A percentile compares a stretch with the other conserved stretches of the same genome.
These are phyloP conservation scores for Cygnus buccinator DNA, from an alignment of 2,113 vertebrate genomes.

Conservation along the genomic window DNA sequence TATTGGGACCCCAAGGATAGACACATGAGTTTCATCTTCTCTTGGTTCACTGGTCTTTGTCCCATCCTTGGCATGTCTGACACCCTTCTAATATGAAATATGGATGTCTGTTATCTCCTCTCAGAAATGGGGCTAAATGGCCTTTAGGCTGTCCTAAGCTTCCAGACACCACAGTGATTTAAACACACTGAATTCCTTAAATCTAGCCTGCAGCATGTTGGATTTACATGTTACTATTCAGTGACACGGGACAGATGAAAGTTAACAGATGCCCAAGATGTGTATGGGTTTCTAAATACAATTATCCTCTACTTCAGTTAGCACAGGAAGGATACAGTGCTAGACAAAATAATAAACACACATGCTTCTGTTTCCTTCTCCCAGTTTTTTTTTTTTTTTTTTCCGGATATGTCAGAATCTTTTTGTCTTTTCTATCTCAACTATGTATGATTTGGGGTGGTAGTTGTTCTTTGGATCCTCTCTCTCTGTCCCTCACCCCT, in stretches of 20 bases:
- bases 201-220: not conserved
- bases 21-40: not conserved
- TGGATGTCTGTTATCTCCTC: not conserved
- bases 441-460: not conserved
- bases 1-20: not conserved
- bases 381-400: rapidly evolving
- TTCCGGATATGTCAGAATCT: not conserved
- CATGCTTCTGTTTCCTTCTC: not conserved
- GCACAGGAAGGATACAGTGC: slow-evolving; percentile 33
- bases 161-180: slow-evolving; percentile 33
- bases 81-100: not conserved
- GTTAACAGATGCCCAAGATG: slow-evolving; percentile 42
- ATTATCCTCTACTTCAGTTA: not conserved
- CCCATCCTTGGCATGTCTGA: not conserved
- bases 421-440: not conserved
- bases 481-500: not conserved
- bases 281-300: slow-evolving; percentile 18
- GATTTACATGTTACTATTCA: not conserved
- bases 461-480: not conserved
- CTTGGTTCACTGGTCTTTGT: not conserved
- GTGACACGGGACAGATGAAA: slow-evolving; percentile 46
- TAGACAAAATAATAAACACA: slow-evolving; percentile 59
- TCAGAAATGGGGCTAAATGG: not conserved
- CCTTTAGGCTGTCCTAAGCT: not conserved
- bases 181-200: slow-evolving; percentile 26